A percentile compares a stretch with the other conserved stretches of the same genome.
These are phyloP conservation scores for Malurus leucopterus DNA, from an alignment of 2,797 vertebrate species.

Conservation along the genomic window DNA sequence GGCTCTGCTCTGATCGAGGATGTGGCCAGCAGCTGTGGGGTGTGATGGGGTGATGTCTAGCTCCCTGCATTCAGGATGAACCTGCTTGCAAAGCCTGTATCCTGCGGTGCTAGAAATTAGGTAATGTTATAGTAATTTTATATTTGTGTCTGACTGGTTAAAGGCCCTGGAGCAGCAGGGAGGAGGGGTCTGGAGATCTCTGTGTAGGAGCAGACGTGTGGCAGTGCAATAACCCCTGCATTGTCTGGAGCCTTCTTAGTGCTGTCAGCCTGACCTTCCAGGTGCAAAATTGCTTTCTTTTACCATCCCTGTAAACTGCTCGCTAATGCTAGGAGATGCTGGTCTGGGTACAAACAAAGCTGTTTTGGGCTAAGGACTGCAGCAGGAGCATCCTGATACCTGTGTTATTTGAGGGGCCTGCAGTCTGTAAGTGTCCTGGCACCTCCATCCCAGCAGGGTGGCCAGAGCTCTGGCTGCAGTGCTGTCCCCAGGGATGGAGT, in stretches of 20 bases:
- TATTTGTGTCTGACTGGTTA: not conserved
- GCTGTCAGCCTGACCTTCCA: not conserved
- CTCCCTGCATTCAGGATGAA: not conserved
- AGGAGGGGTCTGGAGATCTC: not conserved
- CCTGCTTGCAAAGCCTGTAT: not conserved
- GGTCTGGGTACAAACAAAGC: not conserved
- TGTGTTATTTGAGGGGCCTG: not conserved
- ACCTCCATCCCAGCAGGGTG: not conserved
- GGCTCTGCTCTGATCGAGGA: not conserved
- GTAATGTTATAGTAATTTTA: not conserved
- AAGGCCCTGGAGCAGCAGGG: not conserved
- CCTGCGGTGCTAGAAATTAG: not conserved
- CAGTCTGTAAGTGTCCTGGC: not conserved
- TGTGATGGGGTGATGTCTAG: not conserved
- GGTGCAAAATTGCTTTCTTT: not conserved
- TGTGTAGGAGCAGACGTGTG: not conserved
- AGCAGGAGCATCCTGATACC: not conserved
- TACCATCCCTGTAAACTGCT: not conserved
- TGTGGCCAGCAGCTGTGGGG: not conserved
- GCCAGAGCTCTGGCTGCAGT: not conserved
- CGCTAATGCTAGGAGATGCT: not conserved
- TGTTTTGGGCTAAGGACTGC: not conserved
- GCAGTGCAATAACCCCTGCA: not conserved
- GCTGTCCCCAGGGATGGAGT: conserved; percentile 21
- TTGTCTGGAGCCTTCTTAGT: not conserved